phyloP scores from a whole-genome alignment of 2,888 invertebrate species.

The Phasia obesa region DNA sequence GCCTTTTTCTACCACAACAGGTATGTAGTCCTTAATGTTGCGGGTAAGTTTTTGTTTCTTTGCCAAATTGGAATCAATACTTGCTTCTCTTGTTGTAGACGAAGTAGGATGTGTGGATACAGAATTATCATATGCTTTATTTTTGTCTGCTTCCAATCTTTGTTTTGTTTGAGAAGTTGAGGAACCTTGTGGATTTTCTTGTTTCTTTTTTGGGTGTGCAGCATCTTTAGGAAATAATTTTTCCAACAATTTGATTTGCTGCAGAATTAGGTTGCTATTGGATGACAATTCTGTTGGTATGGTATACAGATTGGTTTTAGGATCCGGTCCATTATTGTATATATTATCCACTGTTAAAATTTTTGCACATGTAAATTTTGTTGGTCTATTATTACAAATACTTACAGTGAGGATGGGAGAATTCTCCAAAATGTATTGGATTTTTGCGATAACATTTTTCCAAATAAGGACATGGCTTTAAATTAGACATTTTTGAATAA shows the following conservation, averaged over 20 bases:
- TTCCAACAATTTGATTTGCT: conserved; percentile 85
- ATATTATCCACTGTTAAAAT: conserved; percentile 86
- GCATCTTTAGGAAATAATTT: conserved; percentile 76
- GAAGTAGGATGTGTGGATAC: conserved; percentile 54
- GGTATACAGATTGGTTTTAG: conserved; percentile 81
- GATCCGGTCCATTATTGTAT: conserved; percentile 83
- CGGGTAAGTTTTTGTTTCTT: conserved; percentile 79
- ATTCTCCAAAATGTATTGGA: conserved; percentile 92
- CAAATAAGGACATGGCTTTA: conserved; percentile 88
- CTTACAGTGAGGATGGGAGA: conserved; percentile 90
- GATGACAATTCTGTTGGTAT: conserved; percentile 84
- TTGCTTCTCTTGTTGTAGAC: conserved; percentile 58
- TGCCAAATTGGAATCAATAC: conserved; percentile 74
- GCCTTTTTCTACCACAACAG: conserved; percentile 85
- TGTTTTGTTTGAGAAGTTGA: conserved; percentile 30
- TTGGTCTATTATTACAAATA: background rate
- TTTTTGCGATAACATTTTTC: conserved; percentile 92
- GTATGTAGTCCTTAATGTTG: conserved; percentile 82
- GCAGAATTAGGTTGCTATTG: conserved; percentile 84
- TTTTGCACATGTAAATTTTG: background rate
- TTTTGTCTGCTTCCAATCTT: background rate
- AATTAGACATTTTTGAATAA: conserved; percentile 55
- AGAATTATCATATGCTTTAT: background rate
- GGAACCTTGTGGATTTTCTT: conserved; percentile 46
- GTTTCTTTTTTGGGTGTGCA: conserved; percentile 13